Percentiles rank a stretch among this genome's conserved stretches.
These are phyloP conservation scores for Smutsia temminckii DNA, from an alignment of 2,797 vertebrate species.

Conservation along the genomic window DNA sequence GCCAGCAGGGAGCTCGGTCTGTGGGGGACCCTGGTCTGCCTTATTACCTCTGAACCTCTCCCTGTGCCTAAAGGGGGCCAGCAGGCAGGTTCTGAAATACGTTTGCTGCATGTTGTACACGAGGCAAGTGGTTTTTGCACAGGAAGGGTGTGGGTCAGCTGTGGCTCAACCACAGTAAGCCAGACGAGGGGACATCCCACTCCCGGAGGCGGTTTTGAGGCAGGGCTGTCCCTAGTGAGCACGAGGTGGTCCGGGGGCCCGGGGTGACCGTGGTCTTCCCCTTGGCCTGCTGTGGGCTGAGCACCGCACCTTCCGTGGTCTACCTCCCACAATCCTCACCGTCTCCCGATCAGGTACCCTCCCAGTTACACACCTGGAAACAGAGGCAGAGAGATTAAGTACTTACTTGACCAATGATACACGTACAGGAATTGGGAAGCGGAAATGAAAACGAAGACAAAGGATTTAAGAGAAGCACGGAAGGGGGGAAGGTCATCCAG, in stretches of 20 bases:
- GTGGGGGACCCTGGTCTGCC: not conserved
- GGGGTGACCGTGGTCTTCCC: accelerated
- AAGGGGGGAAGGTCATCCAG: not conserved
- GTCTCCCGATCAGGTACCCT: accelerated
- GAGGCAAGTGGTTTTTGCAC: not conserved
- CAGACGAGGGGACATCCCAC: accelerated
- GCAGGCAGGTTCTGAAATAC: not conserved
- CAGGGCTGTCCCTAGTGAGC: not conserved
- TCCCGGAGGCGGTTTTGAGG: too few species aligned
- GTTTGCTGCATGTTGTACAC: too few species aligned
- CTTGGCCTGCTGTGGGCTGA: accelerated
- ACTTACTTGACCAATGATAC: not conserved
- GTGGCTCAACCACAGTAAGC: not conserved
- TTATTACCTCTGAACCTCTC: not conserved
- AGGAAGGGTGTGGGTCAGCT: accelerated
- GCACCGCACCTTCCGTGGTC: not conserved
- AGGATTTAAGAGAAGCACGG: not conserved
- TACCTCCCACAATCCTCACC: accelerated
- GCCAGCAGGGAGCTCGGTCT: not conserved
- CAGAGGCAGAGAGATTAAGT: not conserved
- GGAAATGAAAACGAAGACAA: not conserved
- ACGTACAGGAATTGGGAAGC: not conserved
- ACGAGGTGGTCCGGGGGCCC: accelerated
- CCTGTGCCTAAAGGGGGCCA: not conserved
- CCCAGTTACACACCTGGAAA: not conserved